Conservation (phyloP, 2,113 vertebrate species). For the Cynoglossus semilaevis region DNA sequence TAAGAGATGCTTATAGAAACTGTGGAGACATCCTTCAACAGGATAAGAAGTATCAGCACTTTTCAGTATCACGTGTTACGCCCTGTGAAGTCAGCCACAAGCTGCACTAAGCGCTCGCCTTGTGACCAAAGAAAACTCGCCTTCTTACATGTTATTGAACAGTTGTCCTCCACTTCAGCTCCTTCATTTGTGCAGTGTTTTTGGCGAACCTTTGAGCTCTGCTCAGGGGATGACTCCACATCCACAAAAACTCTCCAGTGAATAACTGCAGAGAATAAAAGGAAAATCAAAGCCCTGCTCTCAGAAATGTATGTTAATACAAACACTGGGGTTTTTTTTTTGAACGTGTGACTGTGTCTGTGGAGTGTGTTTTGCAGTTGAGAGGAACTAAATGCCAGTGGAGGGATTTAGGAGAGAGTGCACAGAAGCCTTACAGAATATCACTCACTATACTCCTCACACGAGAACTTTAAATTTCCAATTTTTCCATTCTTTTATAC, state of each 20-base stretch:
- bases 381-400: constrained; percentile 35
- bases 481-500: constrained; percentile 20
- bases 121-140: no score
- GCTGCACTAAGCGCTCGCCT: no score
- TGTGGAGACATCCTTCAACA: no score
- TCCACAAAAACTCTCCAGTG: constrained; percentile 28
- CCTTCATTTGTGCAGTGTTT: constrained; percentile 52
- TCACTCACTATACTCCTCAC: constrained; percentile 28
- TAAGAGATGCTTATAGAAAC: no score
- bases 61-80: no score
- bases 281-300: constrained; percentile 35
- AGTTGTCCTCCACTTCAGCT: constrained; percentile 31
- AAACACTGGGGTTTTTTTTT: constrained; percentile 11
- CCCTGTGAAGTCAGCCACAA: no score
- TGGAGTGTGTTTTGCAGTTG: constrained; percentile 23
- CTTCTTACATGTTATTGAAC: constrained; percentile 21
- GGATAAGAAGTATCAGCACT: no score
- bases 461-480: constrained; percentile 16
- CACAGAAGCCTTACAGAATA: constrained; percentile 28
- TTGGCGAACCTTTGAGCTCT: constrained; percentile 46
- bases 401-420: constrained; percentile 43
- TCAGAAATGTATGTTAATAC: constrained; percentile 37
- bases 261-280: constrained; percentile 33
- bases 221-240: constrained; percentile 30
- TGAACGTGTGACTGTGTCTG: constrained; percentile 21